Conservation (phyloP, 2,888 invertebrate species). For the Agrotis clavis region DNA sequence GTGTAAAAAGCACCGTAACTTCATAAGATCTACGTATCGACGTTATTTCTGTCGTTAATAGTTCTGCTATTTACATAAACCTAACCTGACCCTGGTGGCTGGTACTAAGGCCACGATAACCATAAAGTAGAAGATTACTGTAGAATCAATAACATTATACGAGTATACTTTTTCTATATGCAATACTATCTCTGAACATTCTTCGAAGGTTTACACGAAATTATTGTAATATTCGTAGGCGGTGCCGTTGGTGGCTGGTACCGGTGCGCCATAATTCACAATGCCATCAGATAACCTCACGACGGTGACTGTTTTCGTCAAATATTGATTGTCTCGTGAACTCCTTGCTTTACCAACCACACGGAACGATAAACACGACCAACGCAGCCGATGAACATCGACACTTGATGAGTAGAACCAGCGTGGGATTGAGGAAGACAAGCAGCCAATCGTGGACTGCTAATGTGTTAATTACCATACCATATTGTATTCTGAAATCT, state of each 20-base stretch:
- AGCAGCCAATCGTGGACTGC: conserved; percentile 65
- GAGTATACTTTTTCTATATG: conserved; percentile 50
- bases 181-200: conserved; percentile 59
- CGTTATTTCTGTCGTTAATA: conserved; percentile 48
- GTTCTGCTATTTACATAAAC: conserved; percentile 46
- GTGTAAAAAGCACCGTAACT: conserved; percentile 15
- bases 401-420: conserved; percentile 54
- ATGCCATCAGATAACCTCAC: conserved; percentile 81
- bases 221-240: conserved; percentile 75
- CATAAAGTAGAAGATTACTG: conserved; percentile 54
- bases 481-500: conserved; percentile 62
- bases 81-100: conserved; percentile 53
- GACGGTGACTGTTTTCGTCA: conserved; percentile 76
- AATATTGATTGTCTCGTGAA: conserved; percentile 78
- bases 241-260: conserved; percentile 83
- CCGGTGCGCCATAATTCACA: conserved; percentile 80
- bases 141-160: conserved; percentile 37
- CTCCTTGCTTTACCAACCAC: conserved; percentile 59
- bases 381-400: conserved; percentile 58
- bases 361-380: conserved; percentile 62
- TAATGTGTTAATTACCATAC: conserved; percentile 70
- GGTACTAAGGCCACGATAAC: conserved; percentile 49
- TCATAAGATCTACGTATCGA: conserved; percentile 36
- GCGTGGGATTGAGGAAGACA: conserved; percentile 72
- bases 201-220: conserved; percentile 70